Evolutionary conservation across 53 echinoderm and acorn worm species (phyloP), one percentile per base, ranked within the genome.

Genomic region (Zoroaster sp.): DNA sequence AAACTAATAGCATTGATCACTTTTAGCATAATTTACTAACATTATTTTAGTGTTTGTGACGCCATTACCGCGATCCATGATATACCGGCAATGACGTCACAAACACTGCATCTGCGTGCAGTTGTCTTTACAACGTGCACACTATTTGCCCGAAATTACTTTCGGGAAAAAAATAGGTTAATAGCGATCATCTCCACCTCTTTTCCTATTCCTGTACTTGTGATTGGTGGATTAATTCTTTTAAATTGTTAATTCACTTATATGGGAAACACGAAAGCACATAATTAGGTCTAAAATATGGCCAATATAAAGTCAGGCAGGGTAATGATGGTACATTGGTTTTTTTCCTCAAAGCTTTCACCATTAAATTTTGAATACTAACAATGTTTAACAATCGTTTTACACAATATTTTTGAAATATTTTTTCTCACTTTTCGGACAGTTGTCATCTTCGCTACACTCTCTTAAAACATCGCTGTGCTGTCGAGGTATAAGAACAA

Each of bases 381-480:
- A 21, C 17, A 23, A 28, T 4, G 66, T 4, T 32, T 3, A 18
- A 28, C 17, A 21, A 9, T 2, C 9, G 10, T 33, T 17, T 31
- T 67, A 11, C 44, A 21, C 23, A 31, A 30, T 4, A 8, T 4
- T 74, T 6, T 33, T 74, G 34, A 7, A 8, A 1, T 69, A 69
- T 69, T 69, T 35, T 23, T 35, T 17, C 42, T 55, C 15, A 33
- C 4, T 18, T 47, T 47, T 52, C 20, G 52, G n/a, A 38, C 83
- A 69, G 83, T 34, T 83, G 83, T 45, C 46, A 69, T 21, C 11
- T 39, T 13, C 68, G 83, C n/a, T 42, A 33, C 63, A 83, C 9
- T 4, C 68, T 69, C 47, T 34, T 82, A 32, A 68, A 46, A 45
- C 69, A 68, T 8, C 68, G 44, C 5, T 83, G 68, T 44, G 68